A percentile compares a stretch with the other conserved stretches of the same genome.
Conservation (phyloP, 2,888 invertebrate genomes). For the Pardosa pseudoannulata region DNA sequence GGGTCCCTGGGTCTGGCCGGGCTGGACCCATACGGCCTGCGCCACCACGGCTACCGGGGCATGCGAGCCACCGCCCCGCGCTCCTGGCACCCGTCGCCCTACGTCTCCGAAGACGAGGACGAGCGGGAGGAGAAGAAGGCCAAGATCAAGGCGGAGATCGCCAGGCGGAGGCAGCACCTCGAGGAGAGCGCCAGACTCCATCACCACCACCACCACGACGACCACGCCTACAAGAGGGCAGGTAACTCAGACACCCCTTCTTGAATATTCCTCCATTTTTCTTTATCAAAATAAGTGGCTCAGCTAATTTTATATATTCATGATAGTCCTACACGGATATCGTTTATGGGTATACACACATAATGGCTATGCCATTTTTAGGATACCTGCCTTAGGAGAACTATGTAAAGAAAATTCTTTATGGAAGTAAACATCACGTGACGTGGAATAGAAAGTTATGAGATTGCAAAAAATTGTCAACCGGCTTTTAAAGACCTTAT, state of each 20-base stretch:
- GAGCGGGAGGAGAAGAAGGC: slow-evolving; percentile 82
- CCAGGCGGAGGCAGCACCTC: slow-evolving; percentile 81
- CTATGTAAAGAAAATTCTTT: no score
- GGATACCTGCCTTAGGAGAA: no score
- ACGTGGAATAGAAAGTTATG: no score
- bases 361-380: no score
- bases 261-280: neutral
- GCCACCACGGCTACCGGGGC: slow-evolving; percentile 75
- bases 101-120: slow-evolving; percentile 80
- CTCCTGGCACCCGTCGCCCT: slow-evolving; percentile 80
- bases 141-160: slow-evolving; percentile 82
- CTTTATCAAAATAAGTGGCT: no score
- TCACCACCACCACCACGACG: slow-evolving; percentile 79
- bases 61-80: slow-evolving; percentile 79
- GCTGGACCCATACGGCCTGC: slow-evolving; percentile 71
- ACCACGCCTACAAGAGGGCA: neutral
- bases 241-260: no score
- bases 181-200: slow-evolving; percentile 81
- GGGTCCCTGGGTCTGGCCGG: slow-evolving; percentile 50
- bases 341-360: no score
- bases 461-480: no score
- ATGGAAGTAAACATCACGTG: no score
- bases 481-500: no score
- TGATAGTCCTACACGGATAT: no score
- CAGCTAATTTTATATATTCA: no score